These are phyloP conservation scores for Erythrolamprus reginae DNA, from an alignment of 2,113 vertebrate species.

Conservation along the genomic window DNA sequence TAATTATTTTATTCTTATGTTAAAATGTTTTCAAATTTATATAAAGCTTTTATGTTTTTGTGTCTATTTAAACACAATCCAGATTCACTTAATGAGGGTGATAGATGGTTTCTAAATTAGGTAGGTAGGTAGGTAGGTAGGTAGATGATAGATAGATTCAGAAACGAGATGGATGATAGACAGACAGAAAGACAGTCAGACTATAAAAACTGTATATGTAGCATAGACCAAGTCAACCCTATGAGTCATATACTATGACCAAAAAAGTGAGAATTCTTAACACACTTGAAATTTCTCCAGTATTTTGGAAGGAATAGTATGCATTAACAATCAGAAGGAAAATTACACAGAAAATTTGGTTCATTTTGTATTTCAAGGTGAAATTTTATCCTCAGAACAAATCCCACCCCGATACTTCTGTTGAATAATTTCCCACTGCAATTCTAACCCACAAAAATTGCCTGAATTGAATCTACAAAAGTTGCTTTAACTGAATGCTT, in stretches of 20 bases:
- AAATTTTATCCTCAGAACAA: not conserved
- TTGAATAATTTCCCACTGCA: not conserved
- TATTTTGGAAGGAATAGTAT: not conserved
- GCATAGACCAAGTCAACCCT: not conserved
- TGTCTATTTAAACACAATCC: not conserved
- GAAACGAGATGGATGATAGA: not conserved
- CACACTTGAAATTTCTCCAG: not conserved
- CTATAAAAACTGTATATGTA: not conserved
- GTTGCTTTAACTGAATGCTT: not conserved
- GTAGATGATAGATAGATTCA: too few species aligned
- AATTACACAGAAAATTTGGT: not conserved
- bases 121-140: too few species aligned
- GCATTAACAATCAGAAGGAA: not conserved
- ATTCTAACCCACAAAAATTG: conserved; percentile 18
- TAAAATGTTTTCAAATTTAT: not conserved
- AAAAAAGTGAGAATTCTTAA: not conserved
- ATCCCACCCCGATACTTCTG: not conserved
- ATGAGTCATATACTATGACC: not conserved
- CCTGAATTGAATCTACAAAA: not conserved
- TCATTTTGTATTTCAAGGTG: not conserved
- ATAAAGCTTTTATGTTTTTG: not conserved
- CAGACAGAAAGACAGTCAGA: too few species aligned
- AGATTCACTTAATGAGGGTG: not conserved
- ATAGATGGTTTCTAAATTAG: not conserved
- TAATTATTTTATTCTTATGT: not conserved